phyloP scores from a whole-genome alignment of 2,797 vertebrate species.

The Martes flavigula region DNA sequence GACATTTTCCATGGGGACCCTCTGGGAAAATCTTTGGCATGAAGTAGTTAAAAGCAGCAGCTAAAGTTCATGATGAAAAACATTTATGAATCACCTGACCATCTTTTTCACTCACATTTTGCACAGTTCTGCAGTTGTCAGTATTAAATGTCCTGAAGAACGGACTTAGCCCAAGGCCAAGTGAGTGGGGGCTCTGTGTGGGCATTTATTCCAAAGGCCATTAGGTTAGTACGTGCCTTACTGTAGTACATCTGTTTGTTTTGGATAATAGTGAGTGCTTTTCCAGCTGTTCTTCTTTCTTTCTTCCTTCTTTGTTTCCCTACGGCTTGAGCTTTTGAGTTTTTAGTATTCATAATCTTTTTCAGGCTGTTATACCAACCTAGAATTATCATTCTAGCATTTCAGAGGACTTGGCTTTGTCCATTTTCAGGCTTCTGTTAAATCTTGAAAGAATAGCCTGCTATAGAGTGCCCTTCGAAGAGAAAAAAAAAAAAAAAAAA shows the following conservation, averaged over 20 bases:
- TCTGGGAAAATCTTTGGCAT: background rate
- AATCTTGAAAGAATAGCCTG: background rate
- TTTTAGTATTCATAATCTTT: constrained; percentile 47
- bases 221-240: constrained; percentile 24
- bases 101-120: background rate
- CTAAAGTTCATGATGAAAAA: background rate
- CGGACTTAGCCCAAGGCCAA: background rate
- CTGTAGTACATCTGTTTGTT: constrained; percentile 6
- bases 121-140: background rate
- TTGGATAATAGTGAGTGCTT: constrained; percentile 3
- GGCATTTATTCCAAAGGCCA: background rate
- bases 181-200: background rate
- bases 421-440: constrained; percentile 29
- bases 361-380: constrained; percentile 35
- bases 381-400: constrained; percentile 51
- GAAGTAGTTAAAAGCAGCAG: background rate
- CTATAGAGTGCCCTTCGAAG: background rate
- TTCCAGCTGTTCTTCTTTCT: constrained; percentile 59
- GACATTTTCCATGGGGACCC: background rate
- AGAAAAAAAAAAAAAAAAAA: background rate
- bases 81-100: background rate
- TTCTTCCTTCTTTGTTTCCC: constrained; percentile 39
- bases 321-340: constrained; percentile 21
- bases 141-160: background rate
- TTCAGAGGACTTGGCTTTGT: constrained; percentile 28